Percentiles rank a stretch among this genome's conserved stretches.
Evolutionary conservation across 2,888 invertebrate genomes (phyloP).

Genomic region (Barypeithes pellucidus): DNA sequence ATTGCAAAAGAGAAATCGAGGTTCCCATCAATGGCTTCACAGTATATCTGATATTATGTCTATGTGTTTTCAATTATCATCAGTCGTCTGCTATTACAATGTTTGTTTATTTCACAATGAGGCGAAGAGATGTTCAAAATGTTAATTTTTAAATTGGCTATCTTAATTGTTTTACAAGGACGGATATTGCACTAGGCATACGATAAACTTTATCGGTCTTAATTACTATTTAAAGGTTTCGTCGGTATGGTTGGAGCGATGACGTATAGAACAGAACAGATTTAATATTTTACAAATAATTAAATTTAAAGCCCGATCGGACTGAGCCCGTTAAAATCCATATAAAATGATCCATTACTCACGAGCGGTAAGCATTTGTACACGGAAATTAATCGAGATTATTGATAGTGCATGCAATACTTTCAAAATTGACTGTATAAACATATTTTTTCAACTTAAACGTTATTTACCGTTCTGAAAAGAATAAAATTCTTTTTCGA

Average conservation of each 20-base stretch:
- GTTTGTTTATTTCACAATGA: conserved; percentile 25
- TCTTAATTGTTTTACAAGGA: conserved; percentile 27
- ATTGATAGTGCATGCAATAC: too few species aligned
- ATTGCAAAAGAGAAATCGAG: conserved; percentile 41
- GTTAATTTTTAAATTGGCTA: conserved; percentile 17
- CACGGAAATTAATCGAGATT: too few species aligned
- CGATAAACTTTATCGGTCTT: conserved; percentile 2
- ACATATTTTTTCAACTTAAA: too few species aligned
- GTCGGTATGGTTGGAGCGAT: not conserved
- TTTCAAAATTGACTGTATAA: too few species aligned
- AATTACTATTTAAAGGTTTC: conserved; percentile 10
- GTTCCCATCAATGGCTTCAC: conserved; percentile 8
- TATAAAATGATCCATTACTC: too few species aligned
- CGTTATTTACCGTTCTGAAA: too few species aligned
- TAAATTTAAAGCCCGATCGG: too few species aligned
- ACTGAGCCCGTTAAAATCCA: too few species aligned
- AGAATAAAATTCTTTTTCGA: too few species aligned
- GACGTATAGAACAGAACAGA: too few species aligned
- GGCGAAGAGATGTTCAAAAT: conserved; percentile 31
- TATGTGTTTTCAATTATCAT: conserved; percentile 16
- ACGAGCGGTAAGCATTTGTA: too few species aligned
- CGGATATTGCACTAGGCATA: conserved; percentile 31
- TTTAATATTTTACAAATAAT: too few species aligned
- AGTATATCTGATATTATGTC: conserved; percentile 19
- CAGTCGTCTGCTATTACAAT: conserved; percentile 11